Base-by-base conservation (phyloP, 2,797 vertebrate species). In the Anabas testudineus region DNA sequence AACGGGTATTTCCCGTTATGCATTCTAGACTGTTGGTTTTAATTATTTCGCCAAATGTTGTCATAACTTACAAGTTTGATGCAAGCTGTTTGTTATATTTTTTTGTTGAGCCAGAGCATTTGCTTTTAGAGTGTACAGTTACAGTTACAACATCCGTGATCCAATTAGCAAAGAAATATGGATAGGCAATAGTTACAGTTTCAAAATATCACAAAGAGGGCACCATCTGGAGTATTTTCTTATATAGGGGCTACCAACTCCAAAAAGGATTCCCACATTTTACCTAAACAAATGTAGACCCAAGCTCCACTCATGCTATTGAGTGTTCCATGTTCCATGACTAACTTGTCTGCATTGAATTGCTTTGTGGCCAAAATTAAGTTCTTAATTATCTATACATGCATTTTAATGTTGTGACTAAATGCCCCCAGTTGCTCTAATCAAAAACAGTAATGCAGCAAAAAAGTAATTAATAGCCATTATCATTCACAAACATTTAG, bases 401-500 rank as follows among this genome's bases (percentile, higher is more conserved):
- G 76, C 68, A 36, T 85, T 91, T 90, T 82, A 88, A 85, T 82
- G 77, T 67, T 84, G 71, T 86, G 83, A 86, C 78, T 87, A 82
- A 90, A 82, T 66, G 74, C 75, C 80, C 80, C 82, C 84, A 88
- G 84, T 89, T 88, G 85, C 82, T 88, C 75, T 76, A 80, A 76
- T 85, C 73, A 82, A 81, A 83, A 59, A 85, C 84, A 80, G 63
- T 39, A 73, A 80, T 43, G 78, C 85, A 70, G 78, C 90, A 83
- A 91, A 87, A 90, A 54, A 71, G 58, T 74, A 89, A 89, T 90
- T 83, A 90, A 91, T 85, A 58, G 77, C 76, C 67, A 82, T 85
- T 86, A 91, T 86, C 70, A 54, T 85, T 86, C 75, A 71, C 77
- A 87, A 90, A 88, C 76, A 90, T 83, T 89, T 84, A 86, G 80